Conservation (phyloP, 2,888 invertebrate species). For the Scaptomyza flava region DNA sequence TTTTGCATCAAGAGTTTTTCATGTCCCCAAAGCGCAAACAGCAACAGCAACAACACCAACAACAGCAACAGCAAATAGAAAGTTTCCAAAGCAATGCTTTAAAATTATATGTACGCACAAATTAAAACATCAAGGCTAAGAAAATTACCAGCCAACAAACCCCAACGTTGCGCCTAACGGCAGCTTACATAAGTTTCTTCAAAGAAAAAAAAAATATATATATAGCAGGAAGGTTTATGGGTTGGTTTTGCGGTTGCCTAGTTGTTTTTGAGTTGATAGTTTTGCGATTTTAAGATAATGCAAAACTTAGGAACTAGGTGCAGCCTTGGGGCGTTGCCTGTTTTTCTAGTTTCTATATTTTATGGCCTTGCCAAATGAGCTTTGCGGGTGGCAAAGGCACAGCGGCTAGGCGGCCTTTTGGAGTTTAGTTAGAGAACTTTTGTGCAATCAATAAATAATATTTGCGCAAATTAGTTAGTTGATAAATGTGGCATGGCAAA, state of each 20-base stretch:
- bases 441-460: conserved; percentile 38
- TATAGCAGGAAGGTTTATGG: not conserved
- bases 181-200: conserved; percentile 60
- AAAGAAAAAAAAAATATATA: not conserved
- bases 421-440: conserved; percentile 7
- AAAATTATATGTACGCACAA: conserved; percentile 75
- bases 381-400: not conserved
- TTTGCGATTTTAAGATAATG: conserved; percentile 73
- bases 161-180: conserved; percentile 41
- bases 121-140: conserved; percentile 69
- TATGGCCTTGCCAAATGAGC: conserved; percentile 20
- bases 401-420: not conserved
- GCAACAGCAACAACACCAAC: conserved; percentile 29
- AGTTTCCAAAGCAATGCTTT: conserved; percentile 64
- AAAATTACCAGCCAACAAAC: conserved; percentile 58
- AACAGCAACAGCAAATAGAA: conserved; percentile 39
- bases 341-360: conserved; percentile 15
- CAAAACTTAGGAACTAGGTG: conserved; percentile 73
- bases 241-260: conserved; percentile 12
- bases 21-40: conserved; percentile 65
- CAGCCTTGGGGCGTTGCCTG: conserved; percentile 61
- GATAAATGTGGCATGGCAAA: conserved; percentile 28
- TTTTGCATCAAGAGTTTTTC: conserved; percentile 61
- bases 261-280: conserved; percentile 65
- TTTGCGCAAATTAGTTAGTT: conserved; percentile 20